Evolutionary conservation across 2,888 invertebrate genomes (phyloP).

Genomic region (Iselma pallidipennis): DNA sequence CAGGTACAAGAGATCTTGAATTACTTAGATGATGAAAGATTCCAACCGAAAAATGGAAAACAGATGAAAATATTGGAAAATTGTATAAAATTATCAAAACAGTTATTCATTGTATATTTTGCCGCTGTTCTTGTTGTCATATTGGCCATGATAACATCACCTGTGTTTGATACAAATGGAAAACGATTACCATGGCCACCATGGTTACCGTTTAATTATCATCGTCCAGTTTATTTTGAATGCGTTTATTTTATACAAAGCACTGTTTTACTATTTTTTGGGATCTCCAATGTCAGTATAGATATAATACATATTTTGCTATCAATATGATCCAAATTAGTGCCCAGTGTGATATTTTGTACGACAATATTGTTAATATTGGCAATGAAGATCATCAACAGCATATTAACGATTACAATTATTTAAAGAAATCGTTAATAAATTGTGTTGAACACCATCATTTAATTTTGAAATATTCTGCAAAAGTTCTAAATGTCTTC

Average conservation of each 20-base stretch:
- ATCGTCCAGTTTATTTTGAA: slow-evolving; percentile 4
- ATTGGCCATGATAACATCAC: background rate
- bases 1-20: background rate
- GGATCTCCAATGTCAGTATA: slow-evolving; percentile 8
- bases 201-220: background rate
- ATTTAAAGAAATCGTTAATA: too few species aligned
- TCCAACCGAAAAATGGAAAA: slow-evolving; percentile 3
- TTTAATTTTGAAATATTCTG: background rate
- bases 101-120: slow-evolving; percentile 8
- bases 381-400: too few species aligned
- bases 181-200: slow-evolving; percentile 7
- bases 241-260: slow-evolving; percentile 1
- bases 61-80: slow-evolving; percentile 3
- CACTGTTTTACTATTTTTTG: slow-evolving; percentile 4
- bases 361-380: slow-evolving; percentile 8
- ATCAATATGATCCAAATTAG: slow-evolving; percentile 15
- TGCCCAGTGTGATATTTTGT: slow-evolving; percentile 15
- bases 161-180: background rate
- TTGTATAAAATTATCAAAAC: slow-evolving; percentile 4
- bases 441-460: too few species aligned
- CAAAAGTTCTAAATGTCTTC: background rate
- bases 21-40: slow-evolving; percentile 5
- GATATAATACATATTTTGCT: slow-evolving; percentile 17
- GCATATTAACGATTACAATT: background rate
- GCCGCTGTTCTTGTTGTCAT: slow-evolving; percentile 1